Evolutionary conservation across 2,797 vertebrate species (phyloP), one percentile per base, ranked within the genome.

Genomic region (Falco rusticolus): DNA sequence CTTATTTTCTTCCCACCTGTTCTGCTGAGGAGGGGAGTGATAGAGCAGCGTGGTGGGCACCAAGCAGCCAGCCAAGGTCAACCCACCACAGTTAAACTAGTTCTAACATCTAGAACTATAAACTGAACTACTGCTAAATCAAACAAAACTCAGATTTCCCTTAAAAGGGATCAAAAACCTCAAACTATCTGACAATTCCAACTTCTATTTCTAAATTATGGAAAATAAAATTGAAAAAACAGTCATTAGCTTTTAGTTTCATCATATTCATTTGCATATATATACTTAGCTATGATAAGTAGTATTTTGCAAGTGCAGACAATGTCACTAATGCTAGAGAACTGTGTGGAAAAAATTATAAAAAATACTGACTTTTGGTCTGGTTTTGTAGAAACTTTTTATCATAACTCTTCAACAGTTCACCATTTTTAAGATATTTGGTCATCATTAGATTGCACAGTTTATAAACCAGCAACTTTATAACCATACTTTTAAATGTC

Each of bases 401-500:
- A 71, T 34, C 19, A 63, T 33, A 84, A 61, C 68, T 78, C 68
- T 54, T 71, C 25, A 91, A 59, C 17, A 54, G 41, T 56, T 64
- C 60, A 74, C 34, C 39, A 83, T 29, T 93, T n/a, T 80, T 89
- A 37, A 37, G 37, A 69, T 47, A 91, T 83, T 56, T 43, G 19
- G n/a, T 79, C 21, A 31, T 78, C 41, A 89, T 90, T 71, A 80
- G 14, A 89, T 78, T 63, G 24, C 9, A 88, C 13, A 78, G 76
- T 59, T 84, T 88, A 85, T 14, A 89, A 96, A 79, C n/a, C 28
- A 95, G 85, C 33, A 95, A 88, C 8, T 88, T 72, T 87, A 78
- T 9, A 83, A 93, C 14, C 15, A 28, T 60, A 68, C 4, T 19
- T 91, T 66, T 72, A 80, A 9, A 84, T 89, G 85, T 83, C 51